phyloP scores from a whole-genome alignment of 2,113 vertebrate genomes.

The Aramus guarauna region DNA sequence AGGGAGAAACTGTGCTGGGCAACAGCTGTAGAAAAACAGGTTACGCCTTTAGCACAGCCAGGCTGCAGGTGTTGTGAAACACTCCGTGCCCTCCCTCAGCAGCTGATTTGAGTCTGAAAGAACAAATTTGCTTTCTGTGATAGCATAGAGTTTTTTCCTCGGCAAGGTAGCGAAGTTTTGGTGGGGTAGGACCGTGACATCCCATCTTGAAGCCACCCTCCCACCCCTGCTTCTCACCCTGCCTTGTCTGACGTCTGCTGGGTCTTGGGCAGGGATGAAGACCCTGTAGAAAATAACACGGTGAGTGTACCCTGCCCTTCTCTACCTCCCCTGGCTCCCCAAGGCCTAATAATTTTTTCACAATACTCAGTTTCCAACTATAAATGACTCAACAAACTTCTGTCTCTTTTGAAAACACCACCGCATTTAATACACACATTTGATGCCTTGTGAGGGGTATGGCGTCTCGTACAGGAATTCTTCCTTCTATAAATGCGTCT shows the following conservation, averaged over 20 bases:
- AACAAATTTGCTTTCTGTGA: no score
- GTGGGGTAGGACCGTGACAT: not conserved
- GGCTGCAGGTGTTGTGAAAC: not conserved
- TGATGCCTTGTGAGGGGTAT: not conserved
- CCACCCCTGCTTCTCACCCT: not conserved
- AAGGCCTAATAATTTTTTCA: not conserved
- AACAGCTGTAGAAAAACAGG: not conserved
- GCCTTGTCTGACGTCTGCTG: not conserved
- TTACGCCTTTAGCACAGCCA: not conserved
- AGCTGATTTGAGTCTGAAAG: not conserved
- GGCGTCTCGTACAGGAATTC: not conserved
- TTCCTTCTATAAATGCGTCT: not conserved
- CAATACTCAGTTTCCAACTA: fast-evolving
- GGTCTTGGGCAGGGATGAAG: not conserved
- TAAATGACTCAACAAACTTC: not conserved
- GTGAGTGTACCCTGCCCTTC: not conserved
- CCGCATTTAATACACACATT: not conserved
- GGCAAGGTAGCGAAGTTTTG: not conserved
- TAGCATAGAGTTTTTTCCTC: not conserved
- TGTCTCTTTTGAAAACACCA: not conserved
- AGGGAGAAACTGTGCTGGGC: not conserved
- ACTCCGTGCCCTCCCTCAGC: fast-evolving
- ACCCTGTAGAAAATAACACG: not conserved
- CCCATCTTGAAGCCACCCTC: not conserved
- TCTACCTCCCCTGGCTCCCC: not conserved